phyloP scores from a whole-genome alignment of 2,888 invertebrate species.

The Tetheella fluctuosa region DNA sequence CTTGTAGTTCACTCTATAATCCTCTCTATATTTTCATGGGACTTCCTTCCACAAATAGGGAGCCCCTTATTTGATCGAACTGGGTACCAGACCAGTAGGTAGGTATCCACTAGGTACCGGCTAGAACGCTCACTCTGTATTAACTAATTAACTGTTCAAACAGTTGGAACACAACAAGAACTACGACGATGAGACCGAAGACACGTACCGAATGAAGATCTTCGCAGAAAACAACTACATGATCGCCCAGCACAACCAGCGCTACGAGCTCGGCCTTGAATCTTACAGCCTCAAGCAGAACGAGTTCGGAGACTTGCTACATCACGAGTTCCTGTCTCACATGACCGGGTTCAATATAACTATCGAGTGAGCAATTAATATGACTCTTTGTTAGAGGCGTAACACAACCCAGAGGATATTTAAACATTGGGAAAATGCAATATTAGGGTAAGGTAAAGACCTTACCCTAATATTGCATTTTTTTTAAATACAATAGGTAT shows the following conservation, averaged over 20 bases:
- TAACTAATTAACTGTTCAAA: no score
- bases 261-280: conserved; percentile 86
- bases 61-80: no score
- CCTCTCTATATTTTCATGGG: no score
- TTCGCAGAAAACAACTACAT: conserved; percentile 94
- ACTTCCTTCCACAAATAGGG: no score
- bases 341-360: conserved; percentile 79
- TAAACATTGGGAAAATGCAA: no score
- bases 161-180: conserved; percentile 86
- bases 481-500: no score
- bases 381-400: conserved; percentile 20
- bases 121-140: no score
- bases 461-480: no score
- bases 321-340: conserved; percentile 89
- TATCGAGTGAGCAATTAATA: conserved; percentile 55
- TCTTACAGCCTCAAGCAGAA: conserved; percentile 89
- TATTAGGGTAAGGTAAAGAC: no score
- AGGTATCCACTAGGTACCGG: background rate
- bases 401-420: no score
- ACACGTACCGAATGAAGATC: conserved; percentile 93
- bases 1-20: no score
- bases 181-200: conserved; percentile 89
- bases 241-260: conserved; percentile 93
- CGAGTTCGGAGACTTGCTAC: conserved; percentile 94
- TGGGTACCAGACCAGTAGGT: no score